A percentile compares a stretch with the other conserved stretches of the same genome.
Conservation (phyloP, 2,113 vertebrate genomes). For the Rousettus leschenaultii region DNA sequence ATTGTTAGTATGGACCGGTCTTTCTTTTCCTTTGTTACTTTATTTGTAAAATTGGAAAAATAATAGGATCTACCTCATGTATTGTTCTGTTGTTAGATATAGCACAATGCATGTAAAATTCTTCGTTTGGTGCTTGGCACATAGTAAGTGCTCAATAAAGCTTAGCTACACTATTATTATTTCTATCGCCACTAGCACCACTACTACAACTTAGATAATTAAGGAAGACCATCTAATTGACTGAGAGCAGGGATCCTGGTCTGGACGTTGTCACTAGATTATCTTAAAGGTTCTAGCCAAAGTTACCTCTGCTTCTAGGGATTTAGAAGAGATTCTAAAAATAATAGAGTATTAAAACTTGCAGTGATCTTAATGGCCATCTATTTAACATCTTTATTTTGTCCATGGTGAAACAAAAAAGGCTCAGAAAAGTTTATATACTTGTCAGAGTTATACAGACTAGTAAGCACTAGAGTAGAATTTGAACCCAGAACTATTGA, state of each 20-base stretch:
- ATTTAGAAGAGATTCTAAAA: not conserved
- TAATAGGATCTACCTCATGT: not conserved
- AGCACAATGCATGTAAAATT: not conserved
- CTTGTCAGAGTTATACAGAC: not conserved
- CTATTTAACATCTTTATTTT: not conserved
- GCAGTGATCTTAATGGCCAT: not conserved
- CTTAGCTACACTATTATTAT: not conserved
- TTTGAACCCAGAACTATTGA: not conserved
- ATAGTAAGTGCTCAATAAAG: not conserved
- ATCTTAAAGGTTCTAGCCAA: not conserved
- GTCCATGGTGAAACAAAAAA: not conserved
- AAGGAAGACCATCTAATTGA: not conserved
- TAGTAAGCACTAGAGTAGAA: not conserved
- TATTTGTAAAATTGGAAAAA: conserved; percentile 4
- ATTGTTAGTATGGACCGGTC: not conserved
- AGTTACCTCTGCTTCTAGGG: not conserved
- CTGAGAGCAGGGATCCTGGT: not conserved
- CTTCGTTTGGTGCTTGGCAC: not conserved
- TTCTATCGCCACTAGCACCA: not conserved
- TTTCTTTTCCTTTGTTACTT: conserved; percentile 7
- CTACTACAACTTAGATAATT: not conserved
- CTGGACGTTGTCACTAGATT: not conserved
- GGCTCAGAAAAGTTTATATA: not conserved
- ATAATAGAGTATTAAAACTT: not conserved
- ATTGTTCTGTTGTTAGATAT: not conserved